Evolutionary conservation across 2,888 invertebrate species (phyloP).

Genomic region (Hirtodrosophila alboralis): DNA sequence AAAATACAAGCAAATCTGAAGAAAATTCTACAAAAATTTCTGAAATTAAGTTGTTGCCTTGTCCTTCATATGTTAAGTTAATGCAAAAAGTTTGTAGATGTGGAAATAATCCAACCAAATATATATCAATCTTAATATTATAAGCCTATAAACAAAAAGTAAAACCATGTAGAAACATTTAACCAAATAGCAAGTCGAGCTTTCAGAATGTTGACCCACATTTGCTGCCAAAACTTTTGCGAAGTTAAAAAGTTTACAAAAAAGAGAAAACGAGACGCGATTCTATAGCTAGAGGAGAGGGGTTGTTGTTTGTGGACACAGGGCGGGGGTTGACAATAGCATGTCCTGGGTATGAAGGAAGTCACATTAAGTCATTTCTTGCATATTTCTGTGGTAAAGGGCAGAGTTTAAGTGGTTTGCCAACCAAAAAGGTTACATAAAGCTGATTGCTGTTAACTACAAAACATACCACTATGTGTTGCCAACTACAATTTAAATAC

Average conservation of each 20-base stretch:
- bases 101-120: not conserved
- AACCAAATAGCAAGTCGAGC: slow-evolving; percentile 10
- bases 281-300: slow-evolving; percentile 18
- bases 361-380: not conserved
- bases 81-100: slow-evolving; percentile 6
- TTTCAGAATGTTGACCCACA: slow-evolving; percentile 51
- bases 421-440: too few species aligned
- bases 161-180: slow-evolving; percentile 15
- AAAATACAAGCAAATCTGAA: too few species aligned
- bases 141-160: slow-evolving; percentile 11
- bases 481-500: too few species aligned
- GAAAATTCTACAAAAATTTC: too few species aligned
- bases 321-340: too few species aligned
- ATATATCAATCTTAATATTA: slow-evolving; percentile 26
- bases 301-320: slow-evolving; percentile 8
- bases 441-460: too few species aligned
- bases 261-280: slow-evolving; percentile 14
- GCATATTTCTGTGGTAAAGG: slow-evolving; percentile 30
- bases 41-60: slow-evolving; percentile 8
- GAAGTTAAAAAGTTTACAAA: slow-evolving; percentile 15
- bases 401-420: slow-evolving; percentile 41
- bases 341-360: too few species aligned
- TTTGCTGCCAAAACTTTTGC: slow-evolving; percentile 51
- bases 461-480: too few species aligned
- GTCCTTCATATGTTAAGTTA: slow-evolving; percentile 12